phyloP scores from a whole-genome alignment of 1,140 invertebrate genomes.

The Psilanteris sp. region DNA sequence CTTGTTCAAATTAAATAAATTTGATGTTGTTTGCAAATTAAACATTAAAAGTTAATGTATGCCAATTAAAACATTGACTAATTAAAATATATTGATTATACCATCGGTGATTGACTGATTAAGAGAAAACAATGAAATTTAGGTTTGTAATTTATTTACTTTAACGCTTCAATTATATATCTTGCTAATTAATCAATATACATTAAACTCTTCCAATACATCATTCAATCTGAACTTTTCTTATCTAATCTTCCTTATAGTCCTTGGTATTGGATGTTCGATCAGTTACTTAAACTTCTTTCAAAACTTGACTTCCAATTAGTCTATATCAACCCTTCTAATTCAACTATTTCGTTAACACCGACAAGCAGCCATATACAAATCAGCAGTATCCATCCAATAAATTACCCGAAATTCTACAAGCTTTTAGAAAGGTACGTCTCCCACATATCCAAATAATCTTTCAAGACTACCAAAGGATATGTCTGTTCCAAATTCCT shows the following conservation, averaged over 20 bases:
- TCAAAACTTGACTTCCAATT: slow-evolving; percentile 1
- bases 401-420: too few species aligned
- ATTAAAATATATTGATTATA: not conserved
- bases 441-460: not conserved
- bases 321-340: slow-evolving; percentile 7
- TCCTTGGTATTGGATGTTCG: not conserved
- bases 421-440: too few species aligned
- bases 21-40: too few species aligned
- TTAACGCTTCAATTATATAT: slow-evolving; percentile 14
- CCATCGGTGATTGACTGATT: not conserved
- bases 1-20: too few species aligned
- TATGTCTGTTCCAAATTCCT: not conserved
- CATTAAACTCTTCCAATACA: slow-evolving; percentile 22
- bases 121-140: not conserved
- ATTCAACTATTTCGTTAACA: not conserved
- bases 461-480: too few species aligned
- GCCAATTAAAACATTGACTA: too few species aligned
- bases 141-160: slow-evolving; percentile 12
- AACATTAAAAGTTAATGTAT: too few species aligned
- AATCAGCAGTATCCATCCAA: too few species aligned
- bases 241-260: not conserved
- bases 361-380: not conserved
- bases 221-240: slow-evolving; percentile 7
- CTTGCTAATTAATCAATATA: slow-evolving; percentile 30
- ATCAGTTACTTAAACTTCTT: slow-evolving; percentile 26